A percentile compares a stretch with the other conserved stretches of the same genome.
Conservation (phyloP, 2,113 vertebrate species). For the Nothoprocta pentlandii region DNA sequence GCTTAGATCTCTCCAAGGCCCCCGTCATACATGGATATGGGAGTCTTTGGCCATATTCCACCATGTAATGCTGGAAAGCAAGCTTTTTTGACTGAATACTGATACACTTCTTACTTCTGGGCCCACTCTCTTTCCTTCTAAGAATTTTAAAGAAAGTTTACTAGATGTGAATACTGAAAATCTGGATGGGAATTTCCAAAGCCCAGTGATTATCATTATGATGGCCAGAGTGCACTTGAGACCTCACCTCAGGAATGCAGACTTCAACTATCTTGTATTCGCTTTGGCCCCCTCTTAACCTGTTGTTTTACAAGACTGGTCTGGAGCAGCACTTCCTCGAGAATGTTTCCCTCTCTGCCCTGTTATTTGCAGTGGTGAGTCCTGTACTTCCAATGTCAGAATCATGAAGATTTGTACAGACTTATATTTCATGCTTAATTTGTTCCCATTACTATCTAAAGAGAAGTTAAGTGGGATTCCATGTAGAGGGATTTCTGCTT, state of each 20-base stretch:
- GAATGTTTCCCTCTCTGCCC: background rate
- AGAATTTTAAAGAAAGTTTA: background rate
- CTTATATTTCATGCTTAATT: background rate
- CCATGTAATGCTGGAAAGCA: background rate
- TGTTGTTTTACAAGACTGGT: background rate
- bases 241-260: background rate
- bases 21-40: background rate
- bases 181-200: background rate
- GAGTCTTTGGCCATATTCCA: background rate
- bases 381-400: background rate
- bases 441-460: background rate
- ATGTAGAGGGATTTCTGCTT: background rate
- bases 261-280: background rate
- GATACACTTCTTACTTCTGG: background rate
- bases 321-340: background rate
- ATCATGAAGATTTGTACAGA: background rate
- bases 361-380: background rate
- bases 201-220: background rate
- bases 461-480: background rate
- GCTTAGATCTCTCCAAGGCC: background rate
- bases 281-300: background rate
- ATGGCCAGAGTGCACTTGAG: background rate
- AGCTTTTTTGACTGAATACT: accelerated
- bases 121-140: background rate
- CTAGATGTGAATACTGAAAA: background rate